phyloP scores from a whole-genome alignment of 2,797 vertebrate species.

The Hydrolagus colliei region DNA sequence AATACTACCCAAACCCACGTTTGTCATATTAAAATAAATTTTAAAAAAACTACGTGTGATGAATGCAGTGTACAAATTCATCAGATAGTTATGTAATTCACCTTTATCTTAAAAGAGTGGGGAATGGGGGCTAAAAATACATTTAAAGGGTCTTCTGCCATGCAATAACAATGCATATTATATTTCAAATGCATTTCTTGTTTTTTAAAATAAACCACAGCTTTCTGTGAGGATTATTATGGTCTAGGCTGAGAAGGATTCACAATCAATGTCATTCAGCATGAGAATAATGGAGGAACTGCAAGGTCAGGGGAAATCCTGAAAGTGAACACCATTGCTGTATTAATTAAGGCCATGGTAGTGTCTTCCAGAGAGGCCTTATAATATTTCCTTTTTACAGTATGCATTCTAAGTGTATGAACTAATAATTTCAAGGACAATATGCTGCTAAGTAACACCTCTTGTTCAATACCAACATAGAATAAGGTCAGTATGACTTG shows the following conservation, averaged over 20 bases:
- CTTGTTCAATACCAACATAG: too few relatives aligned
- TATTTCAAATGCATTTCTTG: too few relatives aligned
- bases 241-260: too few relatives aligned
- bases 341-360: neutral
- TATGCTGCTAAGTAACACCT: too few relatives aligned
- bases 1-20: neutral
- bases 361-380: neutral
- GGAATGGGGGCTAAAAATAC: too few relatives aligned
- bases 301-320: slow-evolving; percentile 10
- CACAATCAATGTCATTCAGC: neutral
- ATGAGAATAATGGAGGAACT: neutral
- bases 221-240: neutral
- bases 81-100: neutral
- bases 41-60: neutral
- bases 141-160: neutral
- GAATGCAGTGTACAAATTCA: neutral
- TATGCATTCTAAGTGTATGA: too few relatives aligned
- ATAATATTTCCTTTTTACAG: too few relatives aligned
- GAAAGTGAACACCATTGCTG: neutral
- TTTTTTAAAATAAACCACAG: too few relatives aligned
- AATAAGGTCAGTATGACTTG: too few relatives aligned
- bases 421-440: too few relatives aligned
- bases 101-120: neutral
- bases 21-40: neutral
- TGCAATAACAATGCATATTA: too few relatives aligned